Percentiles rank a stretch among this genome's conserved stretches.
phyloP scores from a whole-genome alignment of 2,797 vertebrate genomes.

The Tenualosa ilisha region DNA sequence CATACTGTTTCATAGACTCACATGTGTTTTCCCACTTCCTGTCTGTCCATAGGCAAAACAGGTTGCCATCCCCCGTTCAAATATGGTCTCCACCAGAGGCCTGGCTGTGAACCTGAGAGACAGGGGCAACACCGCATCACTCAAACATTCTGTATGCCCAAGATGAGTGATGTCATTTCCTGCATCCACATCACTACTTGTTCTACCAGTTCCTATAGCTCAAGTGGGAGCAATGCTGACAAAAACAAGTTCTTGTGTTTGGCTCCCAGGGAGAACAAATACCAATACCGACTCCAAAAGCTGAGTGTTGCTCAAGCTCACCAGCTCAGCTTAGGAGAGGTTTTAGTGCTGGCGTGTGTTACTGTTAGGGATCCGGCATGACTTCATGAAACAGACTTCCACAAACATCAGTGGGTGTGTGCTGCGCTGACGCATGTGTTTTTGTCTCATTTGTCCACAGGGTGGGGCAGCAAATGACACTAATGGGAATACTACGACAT shows the following conservation, averaged over 20 bases:
- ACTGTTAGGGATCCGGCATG: background rate
- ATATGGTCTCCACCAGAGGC: conserved; percentile 95
- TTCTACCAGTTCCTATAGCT: background rate
- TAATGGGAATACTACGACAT: background rate
- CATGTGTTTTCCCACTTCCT: conserved; percentile 97
- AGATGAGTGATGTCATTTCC: background rate
- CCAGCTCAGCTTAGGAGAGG: background rate
- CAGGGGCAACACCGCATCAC: background rate
- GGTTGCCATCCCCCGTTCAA: conserved; percentile 97
- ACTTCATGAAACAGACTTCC: background rate
- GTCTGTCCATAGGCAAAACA: conserved; percentile 98
- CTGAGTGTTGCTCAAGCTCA: too few relatives aligned
- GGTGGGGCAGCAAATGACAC: conserved; percentile 1
- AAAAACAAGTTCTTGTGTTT: background rate
- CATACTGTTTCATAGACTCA: conserved; percentile 65
- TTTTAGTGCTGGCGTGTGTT: background rate
- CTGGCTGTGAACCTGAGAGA: conserved; percentile 92
- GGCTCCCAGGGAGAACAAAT: background rate
- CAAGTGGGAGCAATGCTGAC: background rate
- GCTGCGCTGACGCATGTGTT: background rate
- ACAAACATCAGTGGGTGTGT: background rate
- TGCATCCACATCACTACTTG: background rate
- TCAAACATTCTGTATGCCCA: background rate
- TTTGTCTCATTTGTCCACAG: background rate
- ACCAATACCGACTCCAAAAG: background rate